phyloP scores from a whole-genome alignment of 1,140 invertebrate species.

The Drosophila quadrilineata region DNA sequence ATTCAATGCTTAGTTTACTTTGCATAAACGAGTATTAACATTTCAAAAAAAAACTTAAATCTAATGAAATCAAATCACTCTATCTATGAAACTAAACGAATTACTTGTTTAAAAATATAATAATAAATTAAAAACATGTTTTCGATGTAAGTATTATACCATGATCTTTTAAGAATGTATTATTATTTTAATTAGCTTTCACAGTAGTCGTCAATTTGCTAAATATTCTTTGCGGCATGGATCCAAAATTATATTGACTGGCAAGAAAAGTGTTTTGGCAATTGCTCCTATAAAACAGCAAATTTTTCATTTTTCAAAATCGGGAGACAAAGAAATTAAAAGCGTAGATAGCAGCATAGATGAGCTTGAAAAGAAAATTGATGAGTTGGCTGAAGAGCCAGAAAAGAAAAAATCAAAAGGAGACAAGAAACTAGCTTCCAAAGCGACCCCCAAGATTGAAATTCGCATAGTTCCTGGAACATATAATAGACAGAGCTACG shows the following conservation, averaged over 20 bases:
- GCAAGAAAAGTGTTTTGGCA: background rate
- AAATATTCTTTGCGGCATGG: background rate
- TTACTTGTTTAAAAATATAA: too few species aligned
- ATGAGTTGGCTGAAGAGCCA: background rate
- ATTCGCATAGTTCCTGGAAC: constrained; percentile 25
- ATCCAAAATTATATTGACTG: background rate
- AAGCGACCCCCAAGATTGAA: constrained; percentile 9
- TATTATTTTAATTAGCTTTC: background rate
- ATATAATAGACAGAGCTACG: constrained; percentile 81
- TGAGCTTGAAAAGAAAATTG: background rate
- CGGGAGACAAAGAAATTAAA: background rate
- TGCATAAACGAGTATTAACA: too few species aligned
- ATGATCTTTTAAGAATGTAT: background rate
- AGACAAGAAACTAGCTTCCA: background rate
- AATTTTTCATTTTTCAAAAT: background rate
- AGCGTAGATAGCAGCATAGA: background rate
- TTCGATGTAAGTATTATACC: constrained; percentile 20
- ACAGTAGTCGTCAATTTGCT: background rate
- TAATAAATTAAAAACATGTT: constrained; percentile 16
- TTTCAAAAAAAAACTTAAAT: too few species aligned
- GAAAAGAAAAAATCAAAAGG: background rate
- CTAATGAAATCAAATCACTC: too few species aligned
- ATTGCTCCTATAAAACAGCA: background rate
- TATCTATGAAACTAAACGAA: too few species aligned
- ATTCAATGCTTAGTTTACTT: too few species aligned